phyloP scores from a whole-genome alignment of 2,113 vertebrate species.

The Gymnobelideus leadbeateri region DNA sequence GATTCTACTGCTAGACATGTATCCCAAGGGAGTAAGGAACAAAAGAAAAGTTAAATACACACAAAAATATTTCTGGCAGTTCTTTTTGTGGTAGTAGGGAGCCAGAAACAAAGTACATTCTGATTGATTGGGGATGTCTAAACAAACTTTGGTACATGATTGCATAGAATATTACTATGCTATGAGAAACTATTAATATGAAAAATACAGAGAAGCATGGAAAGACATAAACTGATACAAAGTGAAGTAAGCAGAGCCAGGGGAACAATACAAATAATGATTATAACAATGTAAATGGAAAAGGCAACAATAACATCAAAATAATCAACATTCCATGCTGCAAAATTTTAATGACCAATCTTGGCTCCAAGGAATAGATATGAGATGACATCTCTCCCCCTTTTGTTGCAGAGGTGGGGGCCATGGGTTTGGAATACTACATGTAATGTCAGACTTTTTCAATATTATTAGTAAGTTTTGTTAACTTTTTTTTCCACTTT shows the following conservation, averaged over 20 bases:
- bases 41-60: background rate
- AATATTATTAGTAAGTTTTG: background rate
- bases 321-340: background rate
- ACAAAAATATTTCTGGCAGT: background rate
- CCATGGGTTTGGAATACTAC: background rate
- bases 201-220: background rate
- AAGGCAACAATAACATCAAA: background rate
- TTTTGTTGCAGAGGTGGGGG: background rate
- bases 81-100: background rate
- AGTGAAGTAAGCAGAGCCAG: background rate
- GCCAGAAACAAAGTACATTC: background rate
- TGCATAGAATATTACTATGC: background rate
- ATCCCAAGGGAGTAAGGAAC: background rate
- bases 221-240: background rate
- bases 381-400: background rate
- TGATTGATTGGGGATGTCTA: background rate
- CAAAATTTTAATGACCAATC: background rate
- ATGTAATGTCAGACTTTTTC: background rate
- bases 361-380: background rate
- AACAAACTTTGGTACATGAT: background rate
- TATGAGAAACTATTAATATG: background rate
- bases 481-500: background rate
- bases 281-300: background rate
- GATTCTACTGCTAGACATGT: too few relatives aligned
- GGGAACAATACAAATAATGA: background rate